Percentiles rank a stretch among this genome's conserved stretches.
Conservation (phyloP, 2,888 invertebrate species). For the Bugula neritina region DNA sequence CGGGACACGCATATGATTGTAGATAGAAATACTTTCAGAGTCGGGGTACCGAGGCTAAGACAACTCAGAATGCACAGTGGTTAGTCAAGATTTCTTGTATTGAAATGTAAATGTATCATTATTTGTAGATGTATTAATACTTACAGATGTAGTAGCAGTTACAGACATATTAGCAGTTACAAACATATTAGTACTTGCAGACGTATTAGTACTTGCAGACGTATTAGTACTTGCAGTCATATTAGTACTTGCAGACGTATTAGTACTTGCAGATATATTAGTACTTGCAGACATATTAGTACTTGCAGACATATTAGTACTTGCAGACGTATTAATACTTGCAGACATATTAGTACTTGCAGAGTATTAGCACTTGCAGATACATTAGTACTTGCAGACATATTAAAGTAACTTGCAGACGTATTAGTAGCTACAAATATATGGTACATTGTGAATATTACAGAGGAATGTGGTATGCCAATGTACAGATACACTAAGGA, state of each 20-base stretch:
- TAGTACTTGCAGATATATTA: not conserved
- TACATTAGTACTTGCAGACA: no score
- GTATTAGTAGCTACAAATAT: no score
- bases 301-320: not conserved
- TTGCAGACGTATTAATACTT: not conserved
- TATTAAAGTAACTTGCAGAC: no score
- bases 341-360: not conserved
- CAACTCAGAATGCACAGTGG: constrained; percentile 15
- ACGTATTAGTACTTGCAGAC: not conserved
- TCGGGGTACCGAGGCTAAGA: constrained; percentile 23
- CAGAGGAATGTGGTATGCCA: constrained; percentile 24
- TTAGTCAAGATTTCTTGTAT: not conserved
- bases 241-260: not conserved
- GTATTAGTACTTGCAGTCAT: not conserved
- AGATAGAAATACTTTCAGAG: constrained; percentile 14
- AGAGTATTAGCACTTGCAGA: no score
- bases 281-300: not conserved
- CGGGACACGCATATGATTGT: not conserved
- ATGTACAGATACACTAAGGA: constrained; percentile 22
- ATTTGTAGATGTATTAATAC: not conserved
- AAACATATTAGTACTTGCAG: not conserved
- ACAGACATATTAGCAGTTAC: not conserved
- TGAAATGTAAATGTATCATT: no score
- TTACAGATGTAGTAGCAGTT: not conserved
- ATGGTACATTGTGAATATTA: no score